A percentile compares a stretch with the other conserved stretches of the same genome.
These are phyloP conservation scores for Microvelia longipes DNA, from an alignment of 1,140 invertebrate species.

Conservation along the genomic window DNA sequence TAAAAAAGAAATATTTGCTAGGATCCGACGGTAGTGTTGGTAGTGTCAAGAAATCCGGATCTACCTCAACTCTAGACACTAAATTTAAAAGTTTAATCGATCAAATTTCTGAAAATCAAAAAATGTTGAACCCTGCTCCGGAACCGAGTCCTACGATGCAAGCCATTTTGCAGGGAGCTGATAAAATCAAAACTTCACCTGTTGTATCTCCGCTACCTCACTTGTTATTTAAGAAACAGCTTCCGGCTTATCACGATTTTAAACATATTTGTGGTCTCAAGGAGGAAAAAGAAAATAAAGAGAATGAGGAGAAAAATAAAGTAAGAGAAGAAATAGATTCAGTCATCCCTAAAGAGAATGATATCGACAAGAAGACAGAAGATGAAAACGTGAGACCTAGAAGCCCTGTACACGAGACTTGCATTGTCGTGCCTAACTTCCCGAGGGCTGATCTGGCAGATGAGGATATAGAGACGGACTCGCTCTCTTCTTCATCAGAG, in stretches of 20 bases:
- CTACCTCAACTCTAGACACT: conserved; percentile 64
- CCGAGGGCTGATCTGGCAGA: conserved; percentile 37
- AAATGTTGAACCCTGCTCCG: conserved; percentile 62
- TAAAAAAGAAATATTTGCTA: conserved; percentile 68
- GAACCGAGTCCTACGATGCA: conserved; percentile 59
- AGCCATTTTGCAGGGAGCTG: conserved; percentile 42
- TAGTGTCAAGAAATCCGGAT: conserved; percentile 66
- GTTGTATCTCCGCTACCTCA: conserved; percentile 13
- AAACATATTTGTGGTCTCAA: conserved; percentile 25
- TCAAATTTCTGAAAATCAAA: conserved; percentile 76
- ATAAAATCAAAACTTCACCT: conserved; percentile 30
- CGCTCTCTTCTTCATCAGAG: conserved; percentile 36
- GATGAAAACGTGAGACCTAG: conserved; percentile 32
- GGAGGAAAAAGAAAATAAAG: conserved; percentile 13
- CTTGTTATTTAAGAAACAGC: conserved; percentile 19
- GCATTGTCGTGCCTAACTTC: conserved; percentile 45
- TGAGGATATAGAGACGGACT: conserved; percentile 42
- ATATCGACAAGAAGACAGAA: conserved; percentile 21
- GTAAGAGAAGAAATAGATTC: conserved; percentile 6
- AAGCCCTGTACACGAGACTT: conserved; percentile 43
- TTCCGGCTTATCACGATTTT: conserved; percentile 20
- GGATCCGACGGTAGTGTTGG: conserved; percentile 42
- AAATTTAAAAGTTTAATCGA: conserved; percentile 66
- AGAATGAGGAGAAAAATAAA: conserved; percentile 13
- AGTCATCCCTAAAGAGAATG: conserved; percentile 13